phyloP scores from a whole-genome alignment of 2,113 vertebrate genomes.

The Psilopogon haemacephalus region DNA sequence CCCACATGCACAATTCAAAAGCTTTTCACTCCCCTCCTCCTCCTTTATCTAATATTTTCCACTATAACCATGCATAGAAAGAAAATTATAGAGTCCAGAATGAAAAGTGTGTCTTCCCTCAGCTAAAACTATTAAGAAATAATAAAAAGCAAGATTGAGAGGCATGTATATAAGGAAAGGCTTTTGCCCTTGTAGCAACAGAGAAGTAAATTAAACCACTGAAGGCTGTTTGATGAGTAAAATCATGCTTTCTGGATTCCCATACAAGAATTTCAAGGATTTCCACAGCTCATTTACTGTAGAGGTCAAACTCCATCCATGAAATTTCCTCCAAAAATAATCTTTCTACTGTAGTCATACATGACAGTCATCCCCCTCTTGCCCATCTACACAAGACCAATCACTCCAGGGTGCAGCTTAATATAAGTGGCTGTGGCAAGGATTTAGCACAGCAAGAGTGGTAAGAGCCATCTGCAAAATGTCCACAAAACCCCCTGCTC shows the following conservation, averaged over 20 bases:
- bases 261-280: background rate
- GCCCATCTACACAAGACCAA: background rate
- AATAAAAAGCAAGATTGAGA: background rate
- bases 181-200: background rate
- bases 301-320: conserved; percentile 10
- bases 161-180: background rate
- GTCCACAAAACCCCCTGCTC: background rate
- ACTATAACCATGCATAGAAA: background rate
- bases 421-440: background rate
- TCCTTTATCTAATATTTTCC: conserved; percentile 25
- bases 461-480: background rate
- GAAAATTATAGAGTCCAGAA: background rate
- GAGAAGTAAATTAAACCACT: background rate
- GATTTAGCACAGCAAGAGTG: background rate
- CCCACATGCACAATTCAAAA: background rate
- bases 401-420: background rate
- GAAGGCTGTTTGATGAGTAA: background rate
- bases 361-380: background rate
- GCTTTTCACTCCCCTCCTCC: background rate
- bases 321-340: background rate
- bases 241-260: background rate
- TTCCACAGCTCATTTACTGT: conserved; percentile 31
- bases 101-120: background rate
- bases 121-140: background rate
- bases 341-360: background rate